Evolutionary conservation across 2,113 vertebrate genomes (phyloP).

Genomic region (Engystomops pustulosus): DNA sequence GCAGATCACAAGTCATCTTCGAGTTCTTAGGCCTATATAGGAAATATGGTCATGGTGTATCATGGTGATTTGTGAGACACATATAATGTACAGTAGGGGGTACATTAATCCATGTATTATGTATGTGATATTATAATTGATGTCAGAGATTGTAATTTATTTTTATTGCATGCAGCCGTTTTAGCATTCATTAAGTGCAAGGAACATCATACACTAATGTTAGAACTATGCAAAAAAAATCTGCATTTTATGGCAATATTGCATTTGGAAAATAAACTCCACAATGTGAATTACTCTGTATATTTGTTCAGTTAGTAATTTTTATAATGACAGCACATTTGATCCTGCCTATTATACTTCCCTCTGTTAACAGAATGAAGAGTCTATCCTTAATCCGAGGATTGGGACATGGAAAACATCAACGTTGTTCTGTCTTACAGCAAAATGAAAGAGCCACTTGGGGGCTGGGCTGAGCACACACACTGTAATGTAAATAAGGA

Average conservation of each 20-base stretch:
- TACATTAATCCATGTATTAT: slow-evolving; percentile 47
- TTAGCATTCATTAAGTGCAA: background rate
- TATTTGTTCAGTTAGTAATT: slow-evolving; percentile 14
- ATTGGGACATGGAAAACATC: slow-evolving; percentile 50
- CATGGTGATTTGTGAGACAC: slow-evolving; percentile 21
- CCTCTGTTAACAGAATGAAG: slow-evolving; percentile 47
- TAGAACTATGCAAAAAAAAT: background rate
- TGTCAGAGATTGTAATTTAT: slow-evolving; percentile 28
- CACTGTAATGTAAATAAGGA: slow-evolving; percentile 58
- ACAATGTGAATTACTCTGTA: background rate
- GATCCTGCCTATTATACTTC: slow-evolving; percentile 20
- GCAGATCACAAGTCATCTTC: slow-evolving; percentile 21
- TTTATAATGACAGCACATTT: slow-evolving; percentile 43
- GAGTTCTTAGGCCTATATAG: slow-evolving; percentile 26
- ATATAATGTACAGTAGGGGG: slow-evolving; percentile 41
- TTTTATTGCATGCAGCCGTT: slow-evolving; percentile 16
- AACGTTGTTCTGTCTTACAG: slow-evolving; percentile 50
- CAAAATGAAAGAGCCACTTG: slow-evolving; percentile 43
- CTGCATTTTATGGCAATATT: slow-evolving; percentile 32
- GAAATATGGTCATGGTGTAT: slow-evolving; percentile 6
- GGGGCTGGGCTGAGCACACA: slow-evolving; percentile 39
- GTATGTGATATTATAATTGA: slow-evolving; percentile 42
- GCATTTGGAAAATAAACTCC: background rate
- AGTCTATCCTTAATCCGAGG: slow-evolving; percentile 40
- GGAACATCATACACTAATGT: slow-evolving; percentile 25